Conservation (phyloP, 2,888 invertebrate species). For the Chorisops tibialis region DNA sequence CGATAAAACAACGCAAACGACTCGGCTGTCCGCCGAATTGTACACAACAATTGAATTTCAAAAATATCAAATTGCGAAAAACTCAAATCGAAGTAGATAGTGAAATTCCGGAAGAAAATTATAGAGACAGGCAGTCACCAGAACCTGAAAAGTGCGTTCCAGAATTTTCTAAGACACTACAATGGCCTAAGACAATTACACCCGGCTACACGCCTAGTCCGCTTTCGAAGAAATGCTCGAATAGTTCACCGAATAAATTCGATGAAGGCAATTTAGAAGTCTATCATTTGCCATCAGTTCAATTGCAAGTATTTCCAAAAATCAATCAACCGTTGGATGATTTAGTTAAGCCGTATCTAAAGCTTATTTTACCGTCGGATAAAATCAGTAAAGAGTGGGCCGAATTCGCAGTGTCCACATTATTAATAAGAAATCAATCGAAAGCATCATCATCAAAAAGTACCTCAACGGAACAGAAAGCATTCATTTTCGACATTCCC, state of each 20-base stretch:
- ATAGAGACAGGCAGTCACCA: background rate
- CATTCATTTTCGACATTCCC: conserved; percentile 57
- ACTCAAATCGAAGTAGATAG: background rate
- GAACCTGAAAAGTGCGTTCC: background rate
- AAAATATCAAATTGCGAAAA: conserved; percentile 15
- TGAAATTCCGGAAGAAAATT: background rate
- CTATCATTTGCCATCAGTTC: conserved; percentile 47
- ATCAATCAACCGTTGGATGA: conserved; percentile 45
- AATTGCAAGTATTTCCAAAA: conserved; percentile 48
- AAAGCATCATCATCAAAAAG: conserved; percentile 39
- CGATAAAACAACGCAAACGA: background rate
- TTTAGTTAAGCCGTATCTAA: conserved; percentile 48
- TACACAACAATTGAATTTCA: conserved; percentile 18
- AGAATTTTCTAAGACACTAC: background rate
- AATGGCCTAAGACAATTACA: background rate
- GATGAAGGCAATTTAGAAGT: conserved; percentile 46
- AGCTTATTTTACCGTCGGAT: conserved; percentile 46
- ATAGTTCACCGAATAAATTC: background rate
- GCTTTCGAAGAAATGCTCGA: conserved; percentile 43
- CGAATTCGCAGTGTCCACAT: conserved; percentile 49
- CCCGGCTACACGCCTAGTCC: conserved; percentile 46
- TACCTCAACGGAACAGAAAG: conserved; percentile 35
- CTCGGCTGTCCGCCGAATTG: conserved; percentile 17
- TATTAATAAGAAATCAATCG: conserved; percentile 33
- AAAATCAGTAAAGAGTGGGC: conserved; percentile 51